Evolutionary conservation across 2,113 vertebrate species (phyloP).

Genomic region (Excalfactoria chinensis): DNA sequence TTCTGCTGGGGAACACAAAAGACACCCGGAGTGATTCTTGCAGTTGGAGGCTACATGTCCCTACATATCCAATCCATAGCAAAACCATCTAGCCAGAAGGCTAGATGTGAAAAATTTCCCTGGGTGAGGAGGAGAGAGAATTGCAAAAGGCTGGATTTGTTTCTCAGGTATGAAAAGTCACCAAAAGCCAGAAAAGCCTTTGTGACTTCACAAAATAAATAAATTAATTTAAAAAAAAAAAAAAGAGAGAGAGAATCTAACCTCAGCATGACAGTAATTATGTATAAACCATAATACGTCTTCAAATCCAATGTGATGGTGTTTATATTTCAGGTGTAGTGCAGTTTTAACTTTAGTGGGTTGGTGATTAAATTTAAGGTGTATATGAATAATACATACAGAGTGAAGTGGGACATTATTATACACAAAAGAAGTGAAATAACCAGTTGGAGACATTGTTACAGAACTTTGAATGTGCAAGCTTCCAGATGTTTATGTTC

Average conservation of each 20-base stretch:
- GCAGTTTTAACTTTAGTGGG: conserved; percentile 74
- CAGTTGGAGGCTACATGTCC: background rate
- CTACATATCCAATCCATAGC: background rate
- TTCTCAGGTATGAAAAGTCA: conserved; percentile 5
- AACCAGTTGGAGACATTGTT: conserved; percentile 66
- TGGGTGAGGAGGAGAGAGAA: background rate
- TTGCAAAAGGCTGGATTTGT: conserved; percentile 32
- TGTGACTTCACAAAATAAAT: conserved; percentile 49
- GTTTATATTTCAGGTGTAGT: conserved; percentile 78
- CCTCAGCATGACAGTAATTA: conserved; percentile 75
- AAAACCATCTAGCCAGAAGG: background rate
- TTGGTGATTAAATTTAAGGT: conserved; percentile 80
- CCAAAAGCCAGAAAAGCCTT: conserved; percentile 40
- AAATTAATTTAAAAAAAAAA: conserved; percentile 9
- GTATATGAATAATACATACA: conserved; percentile 76
- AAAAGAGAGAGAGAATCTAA: conserved; percentile 64
- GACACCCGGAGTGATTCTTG: background rate
- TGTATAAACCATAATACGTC: conserved; percentile 71
- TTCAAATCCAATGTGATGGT: conserved; percentile 66
- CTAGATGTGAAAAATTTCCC: background rate
- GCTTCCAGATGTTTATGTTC: conserved; percentile 70
- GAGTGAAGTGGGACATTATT: conserved; percentile 63
- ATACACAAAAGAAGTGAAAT: conserved; percentile 60
- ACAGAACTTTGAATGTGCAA: conserved; percentile 49
- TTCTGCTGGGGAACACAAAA: fast-evolving